Evolutionary conservation across 1,140 invertebrate species (phyloP), one percentile per base, ranked within the genome.

Genomic region (Zaprionus taronus): DNA sequence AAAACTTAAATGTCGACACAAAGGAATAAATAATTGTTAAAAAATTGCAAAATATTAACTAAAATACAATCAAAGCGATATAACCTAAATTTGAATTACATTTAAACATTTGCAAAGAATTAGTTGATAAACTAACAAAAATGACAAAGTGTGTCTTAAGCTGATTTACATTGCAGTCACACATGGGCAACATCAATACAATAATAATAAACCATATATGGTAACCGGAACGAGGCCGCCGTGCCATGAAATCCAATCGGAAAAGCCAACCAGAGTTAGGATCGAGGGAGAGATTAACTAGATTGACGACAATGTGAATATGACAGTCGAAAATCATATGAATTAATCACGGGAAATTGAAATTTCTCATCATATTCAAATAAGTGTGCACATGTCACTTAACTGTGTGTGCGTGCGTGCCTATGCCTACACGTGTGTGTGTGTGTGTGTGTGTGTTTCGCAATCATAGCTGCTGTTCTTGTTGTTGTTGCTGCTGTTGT

Each of bases 301-400:
- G 17, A 51, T 47, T 47, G 47, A 51, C 22, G 47, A 24, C 47
- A 51, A 51, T 51, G 47, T 14, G 47, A 51, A 24, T 51, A 24
- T 51, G 47, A 51, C 47, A 51, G 47, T 24, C 47, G 47, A 51
- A 24, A 51, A 24, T 4, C 47, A 51, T 51, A 51, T 51, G 47
- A 51, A 51, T 51, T 51, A 51, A 51, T 51, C 47, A 51, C 47
- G 47, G 47, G 47, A 51, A 51, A 51, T 51, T 51, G 47, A 51
- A 51, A 51, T 51, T 51, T 51, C 47, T 51, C 47, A 49, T 49
- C 47, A 51, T 51, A 51, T 51, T 51, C 47, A 51, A 51, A 51
- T 51, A 51, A 51, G 47, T 51, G 47, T 51, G 47, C 47, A 51
- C 47, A 22, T 56, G 53, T 47, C 41, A 47, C 22, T 56, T 56